Conservation (phyloP, 2,113 vertebrate genomes). For the Emydura subglobosa region DNA sequence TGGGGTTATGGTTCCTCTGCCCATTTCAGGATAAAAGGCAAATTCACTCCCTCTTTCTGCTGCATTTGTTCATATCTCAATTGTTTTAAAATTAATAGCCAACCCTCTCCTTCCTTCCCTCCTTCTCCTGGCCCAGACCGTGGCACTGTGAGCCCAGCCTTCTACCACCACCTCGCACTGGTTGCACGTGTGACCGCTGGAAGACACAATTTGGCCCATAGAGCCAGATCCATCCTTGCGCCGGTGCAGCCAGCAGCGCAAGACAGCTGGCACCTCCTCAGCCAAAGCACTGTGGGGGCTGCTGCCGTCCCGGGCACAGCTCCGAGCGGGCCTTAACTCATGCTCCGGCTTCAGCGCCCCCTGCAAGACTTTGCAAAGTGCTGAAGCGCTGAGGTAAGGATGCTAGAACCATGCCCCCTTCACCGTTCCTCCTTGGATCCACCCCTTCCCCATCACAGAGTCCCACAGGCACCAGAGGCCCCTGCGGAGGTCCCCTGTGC, state of each 20-base stretch:
- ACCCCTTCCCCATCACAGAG: not conserved
- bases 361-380: not conserved
- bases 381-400: not conserved
- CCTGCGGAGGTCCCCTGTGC: not conserved
- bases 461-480: not conserved
- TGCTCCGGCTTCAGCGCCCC: not conserved
- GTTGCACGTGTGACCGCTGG: not conserved
- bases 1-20: not conserved
- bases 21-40: not conserved
- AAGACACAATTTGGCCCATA: not conserved
- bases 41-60: too few species aligned
- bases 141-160: not conserved
- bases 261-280: fast-evolving
- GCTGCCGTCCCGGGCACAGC: not conserved
- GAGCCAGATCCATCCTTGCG: not conserved
- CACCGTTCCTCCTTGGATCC: not conserved
- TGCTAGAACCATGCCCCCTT: too few species aligned
- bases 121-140: too few species aligned
- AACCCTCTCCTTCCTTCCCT: too few species aligned
- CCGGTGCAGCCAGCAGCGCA: not conserved
- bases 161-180: not conserved
- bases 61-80: too few species aligned
- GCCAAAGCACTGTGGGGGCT: too few species aligned
- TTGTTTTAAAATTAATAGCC: too few species aligned
- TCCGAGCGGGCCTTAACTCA: not conserved